phyloP scores from a whole-genome alignment of 1,140 invertebrate genomes.

The Anastatus disparis region DNA sequence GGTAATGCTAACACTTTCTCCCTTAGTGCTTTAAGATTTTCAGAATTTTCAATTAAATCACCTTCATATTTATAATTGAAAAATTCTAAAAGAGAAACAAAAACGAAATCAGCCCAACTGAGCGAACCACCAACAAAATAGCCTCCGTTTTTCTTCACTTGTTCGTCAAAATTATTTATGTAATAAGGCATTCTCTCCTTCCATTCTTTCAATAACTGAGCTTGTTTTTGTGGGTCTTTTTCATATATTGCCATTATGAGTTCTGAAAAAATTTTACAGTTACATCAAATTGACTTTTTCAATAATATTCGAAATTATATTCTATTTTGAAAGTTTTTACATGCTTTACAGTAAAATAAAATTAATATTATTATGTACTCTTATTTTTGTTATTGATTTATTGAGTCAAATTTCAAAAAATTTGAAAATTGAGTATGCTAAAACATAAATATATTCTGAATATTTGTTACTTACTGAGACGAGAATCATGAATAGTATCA shows the following conservation, averaged over 20 bases:
- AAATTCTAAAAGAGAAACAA: constrained; percentile 72
- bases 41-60: constrained; percentile 70
- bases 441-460: no score
- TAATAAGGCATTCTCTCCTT: constrained; percentile 54
- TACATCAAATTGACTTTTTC: not conserved
- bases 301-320: not conserved
- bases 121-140: constrained; percentile 64
- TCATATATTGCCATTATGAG: constrained; percentile 55
- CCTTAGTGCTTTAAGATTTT: constrained; percentile 68
- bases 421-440: no score
- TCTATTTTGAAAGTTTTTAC: no score
- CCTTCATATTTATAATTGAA: constrained; percentile 69
- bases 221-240: constrained; percentile 44
- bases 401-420: no score
- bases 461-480: constrained; percentile 56
- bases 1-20: constrained; percentile 70
- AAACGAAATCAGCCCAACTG: constrained; percentile 75
- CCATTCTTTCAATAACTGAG: constrained; percentile 45
- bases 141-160: constrained; percentile 62
- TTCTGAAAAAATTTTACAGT: constrained; percentile 44
- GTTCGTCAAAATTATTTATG: constrained; percentile 60
- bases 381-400: constrained; percentile 45
- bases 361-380: not conserved
- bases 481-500: constrained; percentile 67
- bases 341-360: no score